These are phyloP conservation scores for Drosophila setosimentum DNA, from an alignment of 2,888 invertebrate genomes.

Conservation along the genomic window DNA sequence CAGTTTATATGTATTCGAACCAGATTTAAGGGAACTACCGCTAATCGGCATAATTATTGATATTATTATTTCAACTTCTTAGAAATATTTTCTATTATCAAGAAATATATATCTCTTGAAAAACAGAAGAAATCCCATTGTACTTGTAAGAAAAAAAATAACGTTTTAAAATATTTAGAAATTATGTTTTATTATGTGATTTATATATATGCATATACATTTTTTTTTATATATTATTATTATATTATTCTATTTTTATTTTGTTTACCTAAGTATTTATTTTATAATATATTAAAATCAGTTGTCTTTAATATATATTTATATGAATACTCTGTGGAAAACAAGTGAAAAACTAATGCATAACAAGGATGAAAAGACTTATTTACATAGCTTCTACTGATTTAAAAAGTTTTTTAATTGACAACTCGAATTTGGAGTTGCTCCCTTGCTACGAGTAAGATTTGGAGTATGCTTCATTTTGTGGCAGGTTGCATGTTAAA, in stretches of 20 bases:
- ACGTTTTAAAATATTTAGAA: too few species aligned
- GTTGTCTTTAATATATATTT: too few species aligned
- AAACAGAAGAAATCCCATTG: neutral
- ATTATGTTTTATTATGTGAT: neutral
- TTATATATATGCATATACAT: neutral
- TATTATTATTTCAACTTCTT: neutral
- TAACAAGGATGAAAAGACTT: neutral
- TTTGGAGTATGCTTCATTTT: neutral
- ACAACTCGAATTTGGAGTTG: neutral
- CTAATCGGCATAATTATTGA: neutral
- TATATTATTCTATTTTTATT: neutral
- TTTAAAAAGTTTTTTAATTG: neutral
- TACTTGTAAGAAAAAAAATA: neutral
- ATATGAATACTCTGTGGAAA: too few species aligned
- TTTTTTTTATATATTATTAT: too few species aligned
- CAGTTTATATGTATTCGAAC: neutral
- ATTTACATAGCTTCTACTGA: neutral
- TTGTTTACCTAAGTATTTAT: too few species aligned
- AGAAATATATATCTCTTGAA: neutral
- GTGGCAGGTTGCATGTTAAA: conserved; percentile 1
- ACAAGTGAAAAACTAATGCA: neutral
- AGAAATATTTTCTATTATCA: neutral
- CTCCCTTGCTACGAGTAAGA: neutral
- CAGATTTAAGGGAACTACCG: neutral
- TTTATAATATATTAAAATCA: too few species aligned